These are phyloP conservation scores for Scelioninae gen. 2 DNA, from an alignment of 2,888 invertebrate species.

Conservation along the genomic window DNA sequence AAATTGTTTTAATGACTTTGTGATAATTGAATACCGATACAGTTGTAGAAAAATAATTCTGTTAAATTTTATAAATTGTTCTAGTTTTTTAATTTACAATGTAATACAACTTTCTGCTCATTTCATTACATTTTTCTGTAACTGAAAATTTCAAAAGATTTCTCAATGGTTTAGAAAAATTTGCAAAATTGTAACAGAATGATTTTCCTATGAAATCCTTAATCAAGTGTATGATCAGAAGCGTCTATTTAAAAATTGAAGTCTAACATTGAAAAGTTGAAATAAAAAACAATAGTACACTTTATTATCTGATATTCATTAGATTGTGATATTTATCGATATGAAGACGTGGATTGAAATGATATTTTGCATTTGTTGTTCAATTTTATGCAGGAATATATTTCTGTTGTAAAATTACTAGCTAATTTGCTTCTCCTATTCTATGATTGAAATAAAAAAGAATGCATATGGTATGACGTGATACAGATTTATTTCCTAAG, in stretches of 20 bases:
- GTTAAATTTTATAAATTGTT: neutral
- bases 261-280: conserved; percentile 43
- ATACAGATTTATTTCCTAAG: conserved; percentile 3
- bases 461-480: conserved; percentile 5
- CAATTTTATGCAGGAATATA: conserved; percentile 25
- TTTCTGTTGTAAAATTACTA: conserved; percentile 13
- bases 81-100: too few relatives aligned
- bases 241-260: conserved; percentile 30
- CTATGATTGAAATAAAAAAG: conserved; percentile 4
- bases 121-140: too few relatives aligned
- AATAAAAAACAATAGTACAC: conserved; percentile 23
- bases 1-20: conserved; percentile 6
- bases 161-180: too few relatives aligned
- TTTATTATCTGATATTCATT: conserved; percentile 21
- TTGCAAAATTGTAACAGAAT: too few relatives aligned
- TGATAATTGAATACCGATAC: conserved; percentile 14
- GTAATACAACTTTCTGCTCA: too few relatives aligned
- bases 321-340: conserved; percentile 12
- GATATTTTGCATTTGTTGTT: neutral
- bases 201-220: neutral
- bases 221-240: conserved; percentile 19
- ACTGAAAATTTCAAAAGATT: too few relatives aligned
- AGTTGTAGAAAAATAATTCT: conserved; percentile 6
- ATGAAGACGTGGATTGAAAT: conserved; percentile 27
- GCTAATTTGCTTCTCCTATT: conserved; percentile 6